Percentiles rank a stretch among this genome's conserved stretches.
Evolutionary conservation across 2,113 vertebrate species (phyloP).

Genomic region (Ctenodactylus gundi): DNA sequence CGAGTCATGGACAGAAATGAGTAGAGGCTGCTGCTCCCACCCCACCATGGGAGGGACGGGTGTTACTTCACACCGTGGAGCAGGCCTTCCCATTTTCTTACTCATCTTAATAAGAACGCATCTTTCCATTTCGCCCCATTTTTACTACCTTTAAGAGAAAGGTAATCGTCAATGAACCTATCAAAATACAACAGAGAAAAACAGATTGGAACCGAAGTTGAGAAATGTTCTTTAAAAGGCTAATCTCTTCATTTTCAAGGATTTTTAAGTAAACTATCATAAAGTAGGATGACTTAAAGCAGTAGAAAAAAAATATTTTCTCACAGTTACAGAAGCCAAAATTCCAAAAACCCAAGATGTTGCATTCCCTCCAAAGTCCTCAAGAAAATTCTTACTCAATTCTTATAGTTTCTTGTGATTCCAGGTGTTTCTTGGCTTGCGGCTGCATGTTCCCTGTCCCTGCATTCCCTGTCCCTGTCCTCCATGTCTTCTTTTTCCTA

Average conservation of each 20-base stretch:
- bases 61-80: not conserved
- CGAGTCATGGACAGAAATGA: not conserved
- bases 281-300: not conserved
- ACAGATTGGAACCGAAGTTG: not conserved
- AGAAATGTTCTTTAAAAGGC: not conserved
- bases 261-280: not conserved
- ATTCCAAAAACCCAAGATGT: not conserved
- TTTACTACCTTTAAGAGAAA: not conserved
- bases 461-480: not conserved
- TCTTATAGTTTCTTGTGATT: not conserved
- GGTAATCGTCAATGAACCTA: not conserved
- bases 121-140: not conserved
- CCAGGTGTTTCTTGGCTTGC: not conserved
- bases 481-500: not conserved
- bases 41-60: accelerated
- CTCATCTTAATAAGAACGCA: not conserved
- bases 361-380: not conserved
- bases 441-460: not conserved
- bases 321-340: not conserved
- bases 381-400: not conserved
- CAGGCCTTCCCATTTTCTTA: not conserved
- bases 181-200: not conserved
- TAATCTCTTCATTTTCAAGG: not conserved
- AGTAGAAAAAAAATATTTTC: not conserved
- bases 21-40: too few relatives aligned